Evolutionary conservation across 2,113 vertebrate species (phyloP).

Genomic region (Cololabis saira): DNA sequence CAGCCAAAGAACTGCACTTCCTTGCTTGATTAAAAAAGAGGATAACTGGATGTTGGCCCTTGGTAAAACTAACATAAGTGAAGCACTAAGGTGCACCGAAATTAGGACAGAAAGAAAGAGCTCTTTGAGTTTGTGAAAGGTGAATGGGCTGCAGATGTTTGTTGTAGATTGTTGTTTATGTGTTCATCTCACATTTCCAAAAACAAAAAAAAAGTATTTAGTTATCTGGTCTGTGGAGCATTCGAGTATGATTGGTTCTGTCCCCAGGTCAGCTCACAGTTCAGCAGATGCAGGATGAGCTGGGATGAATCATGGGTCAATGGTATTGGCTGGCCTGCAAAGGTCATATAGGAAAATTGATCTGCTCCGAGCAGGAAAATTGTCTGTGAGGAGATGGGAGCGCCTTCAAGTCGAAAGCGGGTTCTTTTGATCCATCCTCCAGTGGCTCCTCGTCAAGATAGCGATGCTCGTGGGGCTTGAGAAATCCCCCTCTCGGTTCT

Average conservation of each 20-base stretch:
- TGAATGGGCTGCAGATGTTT: too few relatives aligned
- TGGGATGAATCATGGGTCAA: neutral
- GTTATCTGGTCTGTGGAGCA: neutral
- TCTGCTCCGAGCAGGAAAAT: slow-evolving; percentile 16
- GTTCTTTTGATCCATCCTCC: slow-evolving; percentile 1
- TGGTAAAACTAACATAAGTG: slow-evolving; percentile 19
- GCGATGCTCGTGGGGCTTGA: neutral
- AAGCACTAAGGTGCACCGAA: slow-evolving; percentile 1
- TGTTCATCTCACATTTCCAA: too few relatives aligned
- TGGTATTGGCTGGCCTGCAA: slow-evolving; percentile 4
- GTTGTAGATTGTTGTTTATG: too few relatives aligned
- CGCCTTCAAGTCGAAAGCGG: slow-evolving; percentile 15
- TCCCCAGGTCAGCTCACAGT: neutral
- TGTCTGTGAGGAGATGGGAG: neutral
- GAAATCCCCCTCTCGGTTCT: neutral
- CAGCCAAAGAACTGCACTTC: too few relatives aligned
- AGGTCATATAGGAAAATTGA: slow-evolving; percentile 48
- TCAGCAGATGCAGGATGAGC: slow-evolving; percentile 12
- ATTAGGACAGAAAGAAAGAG: too few relatives aligned
- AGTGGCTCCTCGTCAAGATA: neutral
- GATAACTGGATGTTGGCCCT: slow-evolving; percentile 1
- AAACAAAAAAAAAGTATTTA: neutral
- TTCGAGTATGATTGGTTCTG: neutral
- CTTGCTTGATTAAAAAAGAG: too few relatives aligned
- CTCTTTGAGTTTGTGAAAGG: too few relatives aligned